These are phyloP conservation scores for Chloroceryle amazona DNA, from an alignment of 2,797 vertebrate species.

Conservation along the genomic window DNA sequence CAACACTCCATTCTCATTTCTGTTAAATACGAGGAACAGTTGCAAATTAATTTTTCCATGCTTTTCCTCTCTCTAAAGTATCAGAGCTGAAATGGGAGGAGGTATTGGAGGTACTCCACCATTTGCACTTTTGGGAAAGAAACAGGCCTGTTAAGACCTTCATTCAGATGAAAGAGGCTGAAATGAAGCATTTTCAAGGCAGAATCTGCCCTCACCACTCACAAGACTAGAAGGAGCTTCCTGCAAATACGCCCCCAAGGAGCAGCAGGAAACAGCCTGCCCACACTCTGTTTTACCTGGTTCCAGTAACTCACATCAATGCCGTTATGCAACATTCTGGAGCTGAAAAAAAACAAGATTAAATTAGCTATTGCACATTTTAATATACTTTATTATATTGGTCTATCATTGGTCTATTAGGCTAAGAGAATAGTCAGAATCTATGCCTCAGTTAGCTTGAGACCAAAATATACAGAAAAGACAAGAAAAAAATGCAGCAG, in stretches of 20 bases:
- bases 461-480: background rate
- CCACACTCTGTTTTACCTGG: background rate
- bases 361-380: background rate
- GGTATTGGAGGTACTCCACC: background rate
- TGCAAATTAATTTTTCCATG: background rate
- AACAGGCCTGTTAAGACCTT: background rate
- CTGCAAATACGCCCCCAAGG: background rate
- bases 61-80: background rate
- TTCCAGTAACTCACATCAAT: background rate
- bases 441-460: background rate
- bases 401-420: background rate
- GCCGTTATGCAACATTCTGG: background rate
- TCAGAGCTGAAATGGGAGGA: background rate
- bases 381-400: background rate
- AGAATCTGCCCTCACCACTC: background rate
- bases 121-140: background rate
- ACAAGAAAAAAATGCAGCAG: background rate
- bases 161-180: background rate
- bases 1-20: background rate
- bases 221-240: background rate
- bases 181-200: background rate
- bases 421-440: background rate
- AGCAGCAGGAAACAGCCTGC: background rate
- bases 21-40: background rate
- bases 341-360: background rate